Evolutionary conservation across 2,797 vertebrate genomes (phyloP), one percentile per base, ranked within the genome.

Genomic region (Phoeniculus purpureus): DNA sequence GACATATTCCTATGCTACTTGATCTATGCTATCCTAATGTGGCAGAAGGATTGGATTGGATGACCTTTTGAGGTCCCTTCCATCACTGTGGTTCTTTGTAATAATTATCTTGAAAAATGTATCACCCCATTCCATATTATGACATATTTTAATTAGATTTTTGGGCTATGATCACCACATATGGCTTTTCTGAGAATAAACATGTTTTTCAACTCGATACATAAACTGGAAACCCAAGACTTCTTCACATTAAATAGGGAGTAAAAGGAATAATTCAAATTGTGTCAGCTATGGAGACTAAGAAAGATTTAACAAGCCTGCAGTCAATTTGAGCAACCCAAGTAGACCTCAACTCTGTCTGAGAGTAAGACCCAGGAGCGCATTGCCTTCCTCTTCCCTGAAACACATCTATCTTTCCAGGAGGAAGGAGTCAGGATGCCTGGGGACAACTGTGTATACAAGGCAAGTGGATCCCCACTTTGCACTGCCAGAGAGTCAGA

Each of bases 301-400:
- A 61, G 37, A 87, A 62, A 34, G 18, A 59, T 48, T 75, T 83
- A 11, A 15, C 12, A 77, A 54, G 14, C 23, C 12, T 72, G 5
- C 7, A 54, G 4, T 22, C 16, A 5, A 19, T 87, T 43, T 56
- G 17, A 80, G 9, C 20, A 83, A 29, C 55, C 45, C 0, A 0
- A 72, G 9, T 5, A 77, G 16, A 61, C 52, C 14, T 75, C 51
- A 74, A 7, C 4, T 82, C 21, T 43, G 1, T 10, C 22, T 55
- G 23, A 12, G 2, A 58, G 23, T 65, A 66, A 80, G 20, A 67
- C 12, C 4, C 25, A 80, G 55, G 27, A 67, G 25, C 0, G 0
- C 20, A 55, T 27, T 5, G 31, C 11, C 8, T 37, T 5, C 11
- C 12, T 89, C 20, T 75, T 78, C 19, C 20, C 26, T 51, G 17